Percentiles rank a stretch among this genome's conserved stretches.
phyloP scores from a whole-genome alignment of 2,888 invertebrate genomes.

The Chalcosyrphus nemorum region DNA sequence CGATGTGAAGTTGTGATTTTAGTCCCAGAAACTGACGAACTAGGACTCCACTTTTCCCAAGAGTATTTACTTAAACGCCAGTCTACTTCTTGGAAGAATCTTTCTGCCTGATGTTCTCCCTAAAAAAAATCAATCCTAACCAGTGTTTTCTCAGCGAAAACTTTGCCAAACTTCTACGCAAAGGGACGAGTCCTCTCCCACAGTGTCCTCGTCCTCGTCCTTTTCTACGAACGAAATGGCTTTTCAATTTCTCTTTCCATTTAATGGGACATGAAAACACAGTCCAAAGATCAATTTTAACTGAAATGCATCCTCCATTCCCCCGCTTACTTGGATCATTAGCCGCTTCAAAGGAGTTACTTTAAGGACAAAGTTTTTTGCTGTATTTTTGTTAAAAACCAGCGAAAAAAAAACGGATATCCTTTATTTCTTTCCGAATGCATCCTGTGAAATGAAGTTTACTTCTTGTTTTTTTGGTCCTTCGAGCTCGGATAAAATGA shows the following conservation, averaged over 20 bases:
- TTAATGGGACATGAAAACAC: conserved; percentile 64
- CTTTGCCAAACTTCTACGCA: not conserved
- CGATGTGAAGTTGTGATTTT: no score
- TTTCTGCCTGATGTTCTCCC: not conserved
- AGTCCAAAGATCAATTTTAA: conserved; percentile 57
- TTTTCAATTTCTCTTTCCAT: conserved; percentile 59
- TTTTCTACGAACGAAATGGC: conserved; percentile 26
- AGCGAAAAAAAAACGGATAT: conserved; percentile 14
- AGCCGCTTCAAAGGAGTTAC: conserved; percentile 55
- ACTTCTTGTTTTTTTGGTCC: not conserved
- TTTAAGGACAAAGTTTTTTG: conserved; percentile 17
- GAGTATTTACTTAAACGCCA: not conserved
- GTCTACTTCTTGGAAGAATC: not conserved
- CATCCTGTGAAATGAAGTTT: not conserved
- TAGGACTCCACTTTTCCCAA: not conserved
- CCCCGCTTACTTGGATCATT: conserved; percentile 55
- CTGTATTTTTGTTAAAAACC: conserved; percentile 3
- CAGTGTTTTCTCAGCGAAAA: not conserved
- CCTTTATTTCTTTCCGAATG: conserved; percentile 18
- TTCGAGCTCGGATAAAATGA: not conserved
- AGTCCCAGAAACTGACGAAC: no score
- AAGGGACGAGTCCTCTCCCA: not conserved
- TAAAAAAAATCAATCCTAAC: not conserved
- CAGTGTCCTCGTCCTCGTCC: not conserved
- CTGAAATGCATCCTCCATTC: conserved; percentile 34